phyloP scores from a whole-genome alignment of 2,113 vertebrate species.

The Geococcyx californianus region DNA sequence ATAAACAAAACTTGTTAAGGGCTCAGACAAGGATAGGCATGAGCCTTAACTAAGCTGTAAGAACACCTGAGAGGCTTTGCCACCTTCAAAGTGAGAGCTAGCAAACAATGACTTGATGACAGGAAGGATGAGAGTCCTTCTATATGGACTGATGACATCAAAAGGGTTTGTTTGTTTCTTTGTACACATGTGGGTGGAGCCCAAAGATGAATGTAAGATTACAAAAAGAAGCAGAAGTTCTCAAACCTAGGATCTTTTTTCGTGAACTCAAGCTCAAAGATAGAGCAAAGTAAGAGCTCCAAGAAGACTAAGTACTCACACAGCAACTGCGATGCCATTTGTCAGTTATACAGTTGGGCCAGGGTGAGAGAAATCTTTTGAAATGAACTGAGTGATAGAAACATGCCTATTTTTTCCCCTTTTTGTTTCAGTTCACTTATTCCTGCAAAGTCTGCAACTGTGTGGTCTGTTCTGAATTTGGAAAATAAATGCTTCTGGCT shows the following conservation, averaged over 20 bases:
- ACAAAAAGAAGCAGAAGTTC: background rate
- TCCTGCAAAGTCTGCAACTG: background rate
- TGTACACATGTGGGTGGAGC: background rate
- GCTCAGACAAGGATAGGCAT: background rate
- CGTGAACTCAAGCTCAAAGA: background rate
- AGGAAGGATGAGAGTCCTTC: background rate
- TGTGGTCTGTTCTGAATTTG: background rate
- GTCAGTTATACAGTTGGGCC: background rate
- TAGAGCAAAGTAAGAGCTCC: background rate
- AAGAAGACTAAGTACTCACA: background rate
- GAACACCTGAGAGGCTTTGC: background rate
- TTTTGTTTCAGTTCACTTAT: background rate
- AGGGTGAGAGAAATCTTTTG: background rate
- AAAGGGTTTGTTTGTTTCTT: background rate
- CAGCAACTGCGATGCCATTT: background rate
- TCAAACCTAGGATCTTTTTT: background rate
- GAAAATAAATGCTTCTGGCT: background rate
- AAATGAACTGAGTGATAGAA: background rate
- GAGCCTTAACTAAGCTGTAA: background rate
- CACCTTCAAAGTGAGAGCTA: background rate
- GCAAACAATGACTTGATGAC: background rate
- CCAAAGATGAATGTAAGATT: background rate
- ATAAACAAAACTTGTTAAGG: background rate
- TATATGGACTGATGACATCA: background rate
- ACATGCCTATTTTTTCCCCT: background rate